These are phyloP conservation scores for Procambarus clarkii DNA, from an alignment of 1,140 invertebrate genomes.

Conservation along the genomic window DNA sequence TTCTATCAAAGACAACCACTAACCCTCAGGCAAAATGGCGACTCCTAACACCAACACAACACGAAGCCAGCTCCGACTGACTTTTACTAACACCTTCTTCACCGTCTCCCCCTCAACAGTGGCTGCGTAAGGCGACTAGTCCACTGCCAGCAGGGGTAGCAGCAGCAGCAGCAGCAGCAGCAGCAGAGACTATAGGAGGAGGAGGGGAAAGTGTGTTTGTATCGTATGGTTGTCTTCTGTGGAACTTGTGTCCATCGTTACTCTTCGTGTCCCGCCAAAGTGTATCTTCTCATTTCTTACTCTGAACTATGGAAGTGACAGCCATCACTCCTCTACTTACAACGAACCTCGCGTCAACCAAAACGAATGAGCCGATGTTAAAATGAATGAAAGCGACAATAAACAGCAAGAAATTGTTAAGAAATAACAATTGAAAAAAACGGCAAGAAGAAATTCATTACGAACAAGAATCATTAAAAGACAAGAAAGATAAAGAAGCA, in stretches of 20 bases:
- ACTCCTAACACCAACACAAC: neutral
- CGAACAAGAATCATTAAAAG: too few relatives aligned
- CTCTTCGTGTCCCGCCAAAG: slow-evolving; percentile 6
- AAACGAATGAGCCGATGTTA: neutral
- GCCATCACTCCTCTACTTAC: neutral
- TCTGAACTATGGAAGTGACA: slow-evolving; percentile 4
- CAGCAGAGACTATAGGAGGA: neutral
- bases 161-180: slow-evolving; percentile 31
- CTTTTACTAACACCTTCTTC: neutral
- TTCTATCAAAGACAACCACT: neutral
- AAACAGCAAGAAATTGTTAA: too few relatives aligned
- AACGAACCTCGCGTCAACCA: neutral
- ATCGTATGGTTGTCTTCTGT: slow-evolving; percentile 38
- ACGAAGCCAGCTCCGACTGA: neutral
- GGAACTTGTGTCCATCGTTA: slow-evolving; percentile 27
- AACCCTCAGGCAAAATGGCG: too few relatives aligned
- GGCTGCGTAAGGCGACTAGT: slow-evolving; percentile 46
- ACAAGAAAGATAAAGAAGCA: neutral
- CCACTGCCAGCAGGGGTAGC: slow-evolving; percentile 27
- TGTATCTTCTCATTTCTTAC: neutral
- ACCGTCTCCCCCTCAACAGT: slow-evolving; percentile 16
- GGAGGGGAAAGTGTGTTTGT: slow-evolving; percentile 40
- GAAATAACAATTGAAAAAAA: too few relatives aligned
- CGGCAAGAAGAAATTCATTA: too few relatives aligned
- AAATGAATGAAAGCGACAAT: too few relatives aligned